A percentile compares a stretch with the other conserved stretches of the same genome.
Evolutionary conservation across 2,113 vertebrate genomes (phyloP).

Genomic region (Saccopteryx leptura): DNA sequence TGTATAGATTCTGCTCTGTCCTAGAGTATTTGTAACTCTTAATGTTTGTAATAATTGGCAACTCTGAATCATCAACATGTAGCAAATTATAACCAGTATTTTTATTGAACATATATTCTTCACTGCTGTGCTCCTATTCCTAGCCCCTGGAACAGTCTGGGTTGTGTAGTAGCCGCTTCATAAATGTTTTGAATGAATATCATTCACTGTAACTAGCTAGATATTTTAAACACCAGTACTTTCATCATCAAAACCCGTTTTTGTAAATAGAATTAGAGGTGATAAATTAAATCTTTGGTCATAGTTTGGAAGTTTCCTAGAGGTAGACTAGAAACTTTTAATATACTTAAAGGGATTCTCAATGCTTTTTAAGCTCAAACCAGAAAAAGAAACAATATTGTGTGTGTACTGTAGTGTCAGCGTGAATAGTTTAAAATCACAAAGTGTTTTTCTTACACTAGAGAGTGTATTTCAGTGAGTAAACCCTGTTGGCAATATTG

Average conservation of each 20-base stretch:
- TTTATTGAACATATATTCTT: conserved; percentile 43
- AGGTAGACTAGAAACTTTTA: not conserved
- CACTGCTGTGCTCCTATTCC: not conserved
- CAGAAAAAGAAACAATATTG: conserved; percentile 44
- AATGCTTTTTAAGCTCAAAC: not conserved
- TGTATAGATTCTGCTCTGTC: not conserved
- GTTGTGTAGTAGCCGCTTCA: not conserved
- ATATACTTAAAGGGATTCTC: not conserved
- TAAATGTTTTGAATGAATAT: conserved; percentile 58
- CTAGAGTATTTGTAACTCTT: conserved; percentile 23
- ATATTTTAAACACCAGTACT: conserved; percentile 19
- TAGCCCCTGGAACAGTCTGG: not conserved
- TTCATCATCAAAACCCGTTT: conserved; percentile 38
- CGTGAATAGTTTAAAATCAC: conserved; percentile 66
- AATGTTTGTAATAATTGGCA: not conserved
- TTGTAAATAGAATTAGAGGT: conserved; percentile 59
- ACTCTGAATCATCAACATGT: not conserved
- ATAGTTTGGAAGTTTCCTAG: conserved; percentile 30
- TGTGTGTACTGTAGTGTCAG: not conserved
- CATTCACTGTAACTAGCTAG: conserved; percentile 27
- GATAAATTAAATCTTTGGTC: conserved; percentile 49
- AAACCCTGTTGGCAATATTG: conserved; percentile 41
- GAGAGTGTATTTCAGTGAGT: conserved; percentile 44
- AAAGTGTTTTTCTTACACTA: conserved; percentile 54
- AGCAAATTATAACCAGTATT: not conserved